Evolutionary conservation across 2,888 invertebrate species (phyloP).

Genomic region (Drosophila peninsularis): DNA sequence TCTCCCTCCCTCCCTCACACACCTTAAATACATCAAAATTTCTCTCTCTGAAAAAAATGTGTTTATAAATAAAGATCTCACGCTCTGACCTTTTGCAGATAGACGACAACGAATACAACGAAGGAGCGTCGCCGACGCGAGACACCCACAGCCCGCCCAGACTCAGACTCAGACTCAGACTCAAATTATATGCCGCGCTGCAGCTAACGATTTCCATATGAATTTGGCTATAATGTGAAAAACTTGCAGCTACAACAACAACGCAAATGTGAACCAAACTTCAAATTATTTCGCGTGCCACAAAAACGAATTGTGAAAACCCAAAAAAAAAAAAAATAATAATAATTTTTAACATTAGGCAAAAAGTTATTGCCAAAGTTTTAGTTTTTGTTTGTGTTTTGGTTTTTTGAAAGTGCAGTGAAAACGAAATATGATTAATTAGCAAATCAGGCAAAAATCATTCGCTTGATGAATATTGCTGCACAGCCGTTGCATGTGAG

Average conservation of each 20-base stretch:
- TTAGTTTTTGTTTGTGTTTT: constrained; percentile 7
- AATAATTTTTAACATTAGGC: constrained; percentile 56
- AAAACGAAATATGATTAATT: constrained; percentile 80
- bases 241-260: constrained; percentile 55
- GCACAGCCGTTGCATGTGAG: constrained; percentile 63
- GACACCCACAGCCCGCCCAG: constrained; percentile 53
- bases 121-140: constrained; percentile 16
- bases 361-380: constrained; percentile 70
- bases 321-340: constrained; percentile 29
- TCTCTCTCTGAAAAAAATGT: constrained; percentile 2
- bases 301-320: constrained; percentile 56
- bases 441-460: constrained; percentile 63
- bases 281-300: constrained; percentile 62
- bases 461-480: constrained; percentile 61
- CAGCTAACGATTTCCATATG: constrained; percentile 67
- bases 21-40: constrained; percentile 13
- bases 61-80: constrained; percentile 53
- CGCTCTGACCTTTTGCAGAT: constrained; percentile 78
- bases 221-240: constrained; percentile 77
- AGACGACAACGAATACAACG: constrained; percentile 47
- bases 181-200: constrained; percentile 43
- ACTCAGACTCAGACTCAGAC: constrained; percentile 7
- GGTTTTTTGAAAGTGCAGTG: constrained; percentile 76
- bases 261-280: constrained; percentile 57
- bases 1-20: constrained; percentile 7